Conservation (phyloP, 2,888 invertebrate genomes). For the Leuctra nigra region DNA sequence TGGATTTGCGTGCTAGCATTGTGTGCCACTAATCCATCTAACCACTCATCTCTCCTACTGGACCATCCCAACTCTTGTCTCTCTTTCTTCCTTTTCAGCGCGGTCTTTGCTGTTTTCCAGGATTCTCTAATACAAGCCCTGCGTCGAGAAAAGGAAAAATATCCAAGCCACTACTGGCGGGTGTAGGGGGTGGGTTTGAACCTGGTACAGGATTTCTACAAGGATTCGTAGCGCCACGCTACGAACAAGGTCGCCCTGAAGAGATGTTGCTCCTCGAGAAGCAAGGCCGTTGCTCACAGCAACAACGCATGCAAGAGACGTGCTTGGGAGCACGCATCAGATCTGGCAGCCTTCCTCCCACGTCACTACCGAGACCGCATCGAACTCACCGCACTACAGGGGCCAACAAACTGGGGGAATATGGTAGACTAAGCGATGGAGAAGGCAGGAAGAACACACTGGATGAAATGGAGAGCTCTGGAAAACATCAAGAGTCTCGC, state of each 20-base stretch:
- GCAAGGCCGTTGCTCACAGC: constrained; percentile 69
- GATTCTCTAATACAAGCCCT: constrained; percentile 69
- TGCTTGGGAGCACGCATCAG: constrained; percentile 29
- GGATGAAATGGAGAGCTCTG: constrained; percentile 22
- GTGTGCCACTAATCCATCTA: constrained; percentile 26
- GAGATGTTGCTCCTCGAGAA: constrained; percentile 69
- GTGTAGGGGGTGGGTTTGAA: constrained; percentile 45
- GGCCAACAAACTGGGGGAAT: constrained; percentile 46
- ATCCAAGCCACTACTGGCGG: constrained; percentile 66
- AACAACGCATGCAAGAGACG: constrained; percentile 55
- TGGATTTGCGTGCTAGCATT: constrained; percentile 11
- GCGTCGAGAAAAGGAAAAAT: constrained; percentile 68
- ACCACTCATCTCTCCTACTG: constrained; percentile 35
- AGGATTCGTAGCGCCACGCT: constrained; percentile 37
- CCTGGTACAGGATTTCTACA: constrained; percentile 36
- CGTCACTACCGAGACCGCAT: constrained; percentile 60
- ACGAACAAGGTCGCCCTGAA: constrained; percentile 44
- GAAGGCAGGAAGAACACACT: constrained; percentile 34
- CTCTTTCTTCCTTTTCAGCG: constrained; percentile 63
- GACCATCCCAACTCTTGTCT: constrained; percentile 42
- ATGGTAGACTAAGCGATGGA: constrained; percentile 54
- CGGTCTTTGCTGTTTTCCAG: constrained; percentile 80
- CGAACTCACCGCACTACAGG: constrained; percentile 31
- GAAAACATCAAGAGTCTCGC: background rate
- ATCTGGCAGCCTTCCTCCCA: constrained; percentile 61